Base-by-base conservation (phyloP, 2,888 invertebrate species). In the Standfussiana lucernea region DNA sequence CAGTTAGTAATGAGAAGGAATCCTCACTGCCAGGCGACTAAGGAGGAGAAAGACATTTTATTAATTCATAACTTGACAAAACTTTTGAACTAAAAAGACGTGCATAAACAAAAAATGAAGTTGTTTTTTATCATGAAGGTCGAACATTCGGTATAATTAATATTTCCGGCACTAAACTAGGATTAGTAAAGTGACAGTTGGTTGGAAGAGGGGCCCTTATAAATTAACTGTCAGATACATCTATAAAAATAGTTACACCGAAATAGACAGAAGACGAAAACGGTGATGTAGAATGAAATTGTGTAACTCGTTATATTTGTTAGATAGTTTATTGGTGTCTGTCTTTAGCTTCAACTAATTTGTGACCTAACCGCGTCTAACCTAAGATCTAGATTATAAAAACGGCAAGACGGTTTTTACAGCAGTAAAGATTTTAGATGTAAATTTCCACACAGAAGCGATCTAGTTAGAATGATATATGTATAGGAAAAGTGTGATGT, bases 251-350 rank as follows among this genome's bases (percentile, higher is more conserved):
- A 71, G 18, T 21, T 18, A 37, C 18, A n/a, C 47, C 13, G n/a
- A 75, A 47, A 50, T 47, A 50, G 28, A 47, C 13, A 37, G 18
- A 32, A 59, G 18, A 73, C 18, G 18, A 32, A 72, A 45, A 74
- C 37, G 24, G 18, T n/a, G 40, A n/a, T 32, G 47, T 40, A 47
- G 21, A 62, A n/a, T 6, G 42, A 28, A 50, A 37, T 24, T 24
- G 24, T 45, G 11, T 45, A 37, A n/a, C 24, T 71, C 28, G 11
- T 50, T n/a, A 40, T 62, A 50, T 75, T 32, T 32, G 2, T 21
- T 8, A 13, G 1, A 21, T 15, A 45, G n/a, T 59, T 8, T 7
- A 59, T 6, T 1, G 4, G 1, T 32, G 2, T 7, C 2, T 2
- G 24, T 10, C 18, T 32, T 61, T 18, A 47, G 47, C 37, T 5